These are phyloP conservation scores for Zoanthus solanderi DNA, from an alignment of 92 coral and sea anemone genomes.

Conservation along the genomic window DNA sequence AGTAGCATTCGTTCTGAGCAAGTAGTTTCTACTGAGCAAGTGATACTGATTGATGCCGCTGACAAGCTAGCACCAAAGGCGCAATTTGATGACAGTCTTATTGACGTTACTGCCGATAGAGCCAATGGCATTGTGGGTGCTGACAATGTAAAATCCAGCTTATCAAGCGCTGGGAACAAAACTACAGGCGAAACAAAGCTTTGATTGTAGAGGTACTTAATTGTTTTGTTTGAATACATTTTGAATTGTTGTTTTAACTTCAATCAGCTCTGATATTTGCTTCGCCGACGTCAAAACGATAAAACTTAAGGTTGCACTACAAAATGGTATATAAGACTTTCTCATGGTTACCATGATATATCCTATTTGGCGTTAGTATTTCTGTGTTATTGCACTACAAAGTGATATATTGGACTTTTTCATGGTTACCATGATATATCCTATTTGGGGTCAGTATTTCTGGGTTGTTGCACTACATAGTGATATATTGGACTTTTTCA, in stretches of 20 bases:
- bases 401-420: no score
- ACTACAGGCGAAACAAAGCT: slow-evolving; percentile 14
- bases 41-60: slow-evolving; percentile 20
- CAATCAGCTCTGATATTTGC: not conserved
- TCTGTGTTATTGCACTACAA: no score
- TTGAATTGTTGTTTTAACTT: not conserved
- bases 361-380: no score
- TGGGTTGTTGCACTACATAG: no score
- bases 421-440: no score
- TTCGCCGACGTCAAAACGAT: not conserved
- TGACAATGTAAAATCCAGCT: slow-evolving; percentile 13
- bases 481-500: no score
- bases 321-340: no score
- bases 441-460: no score
- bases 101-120: slow-evolving; percentile 38
- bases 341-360: no score
- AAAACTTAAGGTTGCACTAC: not conserved
- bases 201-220: slow-evolving; percentile 21
- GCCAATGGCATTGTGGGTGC: slow-evolving; percentile 51
- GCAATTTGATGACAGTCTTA: slow-evolving; percentile 36
- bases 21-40: slow-evolving; percentile 37
- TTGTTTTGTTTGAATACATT: not conserved
- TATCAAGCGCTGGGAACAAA: slow-evolving; percentile 43
- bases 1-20: slow-evolving; percentile 32
- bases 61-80: slow-evolving; percentile 50